phyloP scores from a whole-genome alignment of 2,888 invertebrate genomes.

The Campoplex nolae region DNA sequence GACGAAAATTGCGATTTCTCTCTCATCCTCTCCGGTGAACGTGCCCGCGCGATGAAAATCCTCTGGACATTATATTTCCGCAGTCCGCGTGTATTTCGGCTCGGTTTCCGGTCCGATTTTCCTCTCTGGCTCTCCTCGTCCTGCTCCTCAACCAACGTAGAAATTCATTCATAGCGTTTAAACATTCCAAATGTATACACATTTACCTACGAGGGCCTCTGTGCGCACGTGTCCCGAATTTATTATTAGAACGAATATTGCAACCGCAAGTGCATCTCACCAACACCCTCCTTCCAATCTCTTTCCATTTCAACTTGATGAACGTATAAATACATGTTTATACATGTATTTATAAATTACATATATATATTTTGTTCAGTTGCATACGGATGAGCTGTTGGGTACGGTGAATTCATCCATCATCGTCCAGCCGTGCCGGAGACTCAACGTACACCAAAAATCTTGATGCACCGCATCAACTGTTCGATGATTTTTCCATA shows the following conservation, averaged over 20 bases:
- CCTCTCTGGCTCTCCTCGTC: slow-evolving; percentile 28
- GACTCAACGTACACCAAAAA: slow-evolving; percentile 51
- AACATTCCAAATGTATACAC: slow-evolving; percentile 37
- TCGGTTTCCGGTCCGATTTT: slow-evolving; percentile 72
- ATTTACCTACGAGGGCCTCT: background rate
- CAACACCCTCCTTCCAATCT: slow-evolving; percentile 26
- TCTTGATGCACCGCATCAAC: background rate
- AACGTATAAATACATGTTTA: slow-evolving; percentile 10
- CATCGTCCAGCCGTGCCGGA: slow-evolving; percentile 68
- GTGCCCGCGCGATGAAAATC: slow-evolving; percentile 27
- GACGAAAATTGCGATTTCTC: slow-evolving; percentile 40
- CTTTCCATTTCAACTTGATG: slow-evolving; percentile 7
- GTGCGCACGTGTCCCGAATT: slow-evolving; percentile 36
- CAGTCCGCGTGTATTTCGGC: slow-evolving; percentile 73
- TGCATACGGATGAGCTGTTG: slow-evolving; percentile 22
- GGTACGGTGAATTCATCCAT: slow-evolving; percentile 57
- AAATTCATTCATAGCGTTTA: slow-evolving; percentile 67
- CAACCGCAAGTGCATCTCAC: slow-evolving; percentile 40
- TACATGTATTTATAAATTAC: slow-evolving; percentile 22
- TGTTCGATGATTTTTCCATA: background rate
- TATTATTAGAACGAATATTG: slow-evolving; percentile 65
- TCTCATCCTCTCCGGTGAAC: background rate
- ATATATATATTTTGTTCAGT: background rate
- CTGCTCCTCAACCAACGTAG: slow-evolving; percentile 28
- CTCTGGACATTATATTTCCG: slow-evolving; percentile 73